Conservation (phyloP, 2,113 vertebrate species). For the Mesoclemmys tuberculata region DNA sequence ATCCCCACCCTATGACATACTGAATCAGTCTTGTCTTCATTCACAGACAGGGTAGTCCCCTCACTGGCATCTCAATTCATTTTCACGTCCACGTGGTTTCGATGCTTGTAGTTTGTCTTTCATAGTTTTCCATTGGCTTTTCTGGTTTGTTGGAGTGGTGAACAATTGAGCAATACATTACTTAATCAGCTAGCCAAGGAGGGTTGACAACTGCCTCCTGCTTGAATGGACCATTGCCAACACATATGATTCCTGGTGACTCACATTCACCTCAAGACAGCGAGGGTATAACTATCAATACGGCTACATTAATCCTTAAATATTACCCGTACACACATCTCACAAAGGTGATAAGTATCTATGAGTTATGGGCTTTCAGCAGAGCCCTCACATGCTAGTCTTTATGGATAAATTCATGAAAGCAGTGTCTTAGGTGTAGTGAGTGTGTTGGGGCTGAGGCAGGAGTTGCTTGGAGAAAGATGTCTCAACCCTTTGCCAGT, state of each 20-base stretch:
- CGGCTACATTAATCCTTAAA: neutral
- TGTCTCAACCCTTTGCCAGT: neutral
- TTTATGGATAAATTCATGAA: neutral
- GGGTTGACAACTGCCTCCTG: neutral
- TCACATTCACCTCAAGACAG: neutral
- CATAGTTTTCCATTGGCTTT: neutral
- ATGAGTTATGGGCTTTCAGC: neutral
- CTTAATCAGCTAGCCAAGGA: neutral
- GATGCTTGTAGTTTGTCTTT: too few relatives aligned
- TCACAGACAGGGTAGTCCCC: too few relatives aligned
- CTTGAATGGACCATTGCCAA: neutral
- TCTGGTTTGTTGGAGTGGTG: neutral
- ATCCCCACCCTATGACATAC: too few relatives aligned
- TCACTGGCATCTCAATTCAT: too few relatives aligned
- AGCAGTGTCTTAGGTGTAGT: neutral
- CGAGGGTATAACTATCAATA: neutral
- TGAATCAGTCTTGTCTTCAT: too few relatives aligned
- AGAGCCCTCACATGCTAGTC: neutral
- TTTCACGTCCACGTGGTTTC: too few relatives aligned
- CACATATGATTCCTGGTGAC: neutral
- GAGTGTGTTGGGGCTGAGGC: neutral
- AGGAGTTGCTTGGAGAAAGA: neutral
- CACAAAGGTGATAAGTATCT: neutral
- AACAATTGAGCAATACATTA: neutral
- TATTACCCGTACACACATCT: neutral